Conservation (phyloP, 1,140 invertebrate species). For the Lycorma delicatula region DNA sequence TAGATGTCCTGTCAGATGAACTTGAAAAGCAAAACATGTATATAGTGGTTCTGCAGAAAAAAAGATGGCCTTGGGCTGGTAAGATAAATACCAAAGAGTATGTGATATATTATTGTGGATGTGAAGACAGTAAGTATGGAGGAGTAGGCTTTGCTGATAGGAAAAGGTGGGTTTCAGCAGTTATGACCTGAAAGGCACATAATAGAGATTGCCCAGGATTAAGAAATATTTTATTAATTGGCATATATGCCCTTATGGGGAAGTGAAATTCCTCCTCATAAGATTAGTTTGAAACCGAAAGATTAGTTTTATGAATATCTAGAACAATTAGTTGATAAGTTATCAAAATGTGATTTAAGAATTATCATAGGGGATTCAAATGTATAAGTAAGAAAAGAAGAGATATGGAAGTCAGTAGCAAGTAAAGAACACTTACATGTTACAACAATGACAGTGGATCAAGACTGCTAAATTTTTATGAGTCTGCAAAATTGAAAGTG, state of each 20-base stretch:
- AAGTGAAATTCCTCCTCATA: background rate
- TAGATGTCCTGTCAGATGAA: background rate
- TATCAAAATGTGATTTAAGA: background rate
- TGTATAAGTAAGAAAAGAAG: no score
- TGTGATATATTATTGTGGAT: slow-evolving; percentile 1
- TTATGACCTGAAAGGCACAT: background rate
- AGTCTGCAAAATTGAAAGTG: no score
- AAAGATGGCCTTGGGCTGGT: background rate
- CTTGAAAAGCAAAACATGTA: background rate
- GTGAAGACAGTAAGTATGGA: background rate
- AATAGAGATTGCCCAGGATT: no score
- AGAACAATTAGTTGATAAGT: background rate
- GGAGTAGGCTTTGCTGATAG: background rate
- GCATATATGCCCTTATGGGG: no score
- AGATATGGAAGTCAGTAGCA: no score
- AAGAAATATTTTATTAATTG: no score
- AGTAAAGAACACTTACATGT: no score
- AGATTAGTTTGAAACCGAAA: background rate
- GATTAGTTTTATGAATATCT: background rate
- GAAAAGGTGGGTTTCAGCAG: background rate
- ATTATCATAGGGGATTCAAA: background rate
- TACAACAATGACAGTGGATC: no score
- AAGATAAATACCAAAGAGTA: slow-evolving; percentile 2
- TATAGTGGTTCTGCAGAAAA: background rate
- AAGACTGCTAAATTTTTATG: no score